phyloP scores from a whole-genome alignment of 2,888 invertebrate genomes.

The Tyria jacobaeae region DNA sequence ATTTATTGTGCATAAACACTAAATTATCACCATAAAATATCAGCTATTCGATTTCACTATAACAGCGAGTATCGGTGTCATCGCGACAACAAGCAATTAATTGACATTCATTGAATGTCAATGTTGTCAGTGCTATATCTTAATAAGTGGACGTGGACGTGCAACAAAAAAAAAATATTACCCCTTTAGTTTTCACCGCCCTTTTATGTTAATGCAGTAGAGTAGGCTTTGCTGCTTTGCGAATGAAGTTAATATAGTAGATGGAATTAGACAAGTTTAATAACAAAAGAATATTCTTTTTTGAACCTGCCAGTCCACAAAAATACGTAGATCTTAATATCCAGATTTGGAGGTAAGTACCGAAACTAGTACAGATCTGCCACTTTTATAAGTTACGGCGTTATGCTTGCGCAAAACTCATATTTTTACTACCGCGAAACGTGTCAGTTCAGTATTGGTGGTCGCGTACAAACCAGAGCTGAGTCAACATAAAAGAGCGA shows the following conservation, averaged over 20 bases:
- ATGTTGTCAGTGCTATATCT: slow-evolving; percentile 65
- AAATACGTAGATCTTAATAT: too few relatives aligned
- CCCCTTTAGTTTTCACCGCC: neutral
- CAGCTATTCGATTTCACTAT: neutral
- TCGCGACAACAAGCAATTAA: slow-evolving; percentile 67
- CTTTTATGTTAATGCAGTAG: neutral
- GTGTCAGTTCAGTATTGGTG: too few relatives aligned
- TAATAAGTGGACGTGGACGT: slow-evolving; percentile 45
- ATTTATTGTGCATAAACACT: neutral
- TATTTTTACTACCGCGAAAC: too few relatives aligned
- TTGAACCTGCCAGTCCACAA: too few relatives aligned
- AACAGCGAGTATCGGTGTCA: slow-evolving; percentile 13
- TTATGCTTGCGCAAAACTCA: too few relatives aligned
- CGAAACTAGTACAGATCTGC: too few relatives aligned
- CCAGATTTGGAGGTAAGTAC: too few relatives aligned
- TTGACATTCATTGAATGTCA: slow-evolving; percentile 72
- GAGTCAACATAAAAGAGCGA: too few relatives aligned
- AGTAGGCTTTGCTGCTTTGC: neutral
- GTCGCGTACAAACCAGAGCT: too few relatives aligned
- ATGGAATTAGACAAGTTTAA: too few relatives aligned
- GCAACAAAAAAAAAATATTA: neutral
- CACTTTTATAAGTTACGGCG: too few relatives aligned
- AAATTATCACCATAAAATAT: neutral
- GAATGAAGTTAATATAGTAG: neutral
- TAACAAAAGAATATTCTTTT: too few relatives aligned